These are phyloP conservation scores for Zaprionus kolodkinae DNA, from an alignment of 1,140 invertebrate species.

Conservation along the genomic window DNA sequence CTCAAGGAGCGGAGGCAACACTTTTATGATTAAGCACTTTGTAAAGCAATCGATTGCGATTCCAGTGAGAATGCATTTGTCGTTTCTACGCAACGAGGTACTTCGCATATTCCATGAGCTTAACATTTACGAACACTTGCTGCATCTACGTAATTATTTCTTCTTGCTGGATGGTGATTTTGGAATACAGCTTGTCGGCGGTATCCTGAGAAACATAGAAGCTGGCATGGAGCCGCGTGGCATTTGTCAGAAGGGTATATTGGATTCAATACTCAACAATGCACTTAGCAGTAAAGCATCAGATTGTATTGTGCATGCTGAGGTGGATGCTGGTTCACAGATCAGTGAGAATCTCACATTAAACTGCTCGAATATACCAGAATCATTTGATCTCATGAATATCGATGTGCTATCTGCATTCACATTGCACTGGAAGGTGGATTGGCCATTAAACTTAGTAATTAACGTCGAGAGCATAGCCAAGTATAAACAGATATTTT, in stretches of 20 bases:
- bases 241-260: constrained; percentile 88
- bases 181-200: constrained; percentile 88
- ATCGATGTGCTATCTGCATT: constrained; percentile 88
- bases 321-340: constrained; percentile 17
- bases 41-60: constrained; percentile 88
- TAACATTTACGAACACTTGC: constrained; percentile 88
- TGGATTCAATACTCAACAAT: constrained; percentile 88
- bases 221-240: constrained; percentile 87
- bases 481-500: constrained; percentile 90
- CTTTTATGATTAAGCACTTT: constrained; percentile 85
- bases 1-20: constrained; percentile 23
- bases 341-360: constrained; percentile 86
- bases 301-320: constrained; percentile 35
- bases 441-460: constrained; percentile 92
- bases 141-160: constrained; percentile 89
- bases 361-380: constrained; percentile 86
- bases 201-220: constrained; percentile 88
- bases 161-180: constrained; percentile 92
- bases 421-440: constrained; percentile 88
- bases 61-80: constrained; percentile 88
- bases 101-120: constrained; percentile 88
- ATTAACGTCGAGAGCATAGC: constrained; percentile 88
- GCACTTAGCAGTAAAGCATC: constrained; percentile 84
- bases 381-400: constrained; percentile 86
- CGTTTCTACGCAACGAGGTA: constrained; percentile 89